These are phyloP conservation scores for Peromyscus aztecus DNA, from an alignment of 2,797 vertebrate species.

Conservation along the genomic window DNA sequence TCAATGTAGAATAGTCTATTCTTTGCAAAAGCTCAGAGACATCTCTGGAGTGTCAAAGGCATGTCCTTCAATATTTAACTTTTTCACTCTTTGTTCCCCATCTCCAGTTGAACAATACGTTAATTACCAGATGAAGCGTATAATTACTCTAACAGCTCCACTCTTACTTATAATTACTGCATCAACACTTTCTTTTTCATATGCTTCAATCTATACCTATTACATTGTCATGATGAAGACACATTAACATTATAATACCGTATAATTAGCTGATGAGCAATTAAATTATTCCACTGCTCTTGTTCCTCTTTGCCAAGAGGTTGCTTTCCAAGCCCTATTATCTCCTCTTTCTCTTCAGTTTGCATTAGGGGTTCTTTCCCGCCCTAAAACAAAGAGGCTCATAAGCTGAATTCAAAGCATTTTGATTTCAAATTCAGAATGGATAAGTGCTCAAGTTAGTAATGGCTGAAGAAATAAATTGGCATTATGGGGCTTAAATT, in stretches of 20 bases:
- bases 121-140: conserved; percentile 95
- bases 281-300: conserved; percentile 96
- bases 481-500: conserved; percentile 80
- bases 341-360: conserved; percentile 87
- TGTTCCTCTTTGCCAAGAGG: conserved; percentile 92
- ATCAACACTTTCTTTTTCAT: conserved; percentile 92
- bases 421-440: conserved; percentile 85
- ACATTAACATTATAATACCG: conserved; percentile 96
- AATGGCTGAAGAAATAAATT: conserved; percentile 70
- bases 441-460: conserved; percentile 71
- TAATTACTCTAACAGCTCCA: conserved; percentile 95
- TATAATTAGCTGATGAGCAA: conserved; percentile 96
- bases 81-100: conserved; percentile 91
- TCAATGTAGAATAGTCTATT: conserved; percentile 67
- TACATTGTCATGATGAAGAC: conserved; percentile 93
- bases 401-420: conserved; percentile 83
- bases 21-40: conserved; percentile 70
- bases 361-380: conserved; percentile 84
- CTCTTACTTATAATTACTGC: conserved; percentile 91
- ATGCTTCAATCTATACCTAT: conserved; percentile 93
- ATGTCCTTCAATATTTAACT: conserved; percentile 94
- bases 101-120: conserved; percentile 94
- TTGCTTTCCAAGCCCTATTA: conserved; percentile 90
- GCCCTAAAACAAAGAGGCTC: conserved; percentile 80
- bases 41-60: conserved; percentile 85